These are phyloP conservation scores for Channa maculata DNA, from an alignment of 2,113 vertebrate species.

Conservation along the genomic window DNA sequence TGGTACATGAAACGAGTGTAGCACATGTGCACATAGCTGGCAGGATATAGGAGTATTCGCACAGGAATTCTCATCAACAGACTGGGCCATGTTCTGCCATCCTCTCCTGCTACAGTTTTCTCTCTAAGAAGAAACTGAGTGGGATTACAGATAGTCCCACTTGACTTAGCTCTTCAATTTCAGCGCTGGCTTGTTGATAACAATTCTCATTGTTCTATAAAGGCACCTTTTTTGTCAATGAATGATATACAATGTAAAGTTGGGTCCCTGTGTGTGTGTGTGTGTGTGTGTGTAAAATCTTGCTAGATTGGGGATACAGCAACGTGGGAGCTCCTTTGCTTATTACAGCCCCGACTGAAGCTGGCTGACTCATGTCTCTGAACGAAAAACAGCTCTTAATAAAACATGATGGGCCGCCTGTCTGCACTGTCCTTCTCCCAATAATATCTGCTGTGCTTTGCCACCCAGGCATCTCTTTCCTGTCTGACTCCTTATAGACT, in stretches of 20 bases:
- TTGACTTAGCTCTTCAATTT: slow-evolving; percentile 33
- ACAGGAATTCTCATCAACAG: slow-evolving; percentile 73
- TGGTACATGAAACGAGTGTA: slow-evolving; percentile 54
- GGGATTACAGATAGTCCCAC: slow-evolving; percentile 51
- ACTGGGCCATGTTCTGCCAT: slow-evolving; percentile 63
- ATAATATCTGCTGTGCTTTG: slow-evolving; percentile 51
- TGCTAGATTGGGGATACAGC: slow-evolving; percentile 22
- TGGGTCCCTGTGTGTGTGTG: slow-evolving; percentile 12
- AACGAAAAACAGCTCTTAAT: slow-evolving; percentile 68
- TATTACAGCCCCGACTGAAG: slow-evolving; percentile 39
- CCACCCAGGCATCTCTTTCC: slow-evolving; percentile 18
- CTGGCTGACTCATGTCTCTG: slow-evolving; percentile 63
- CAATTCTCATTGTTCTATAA: neutral
- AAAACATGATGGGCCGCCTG: slow-evolving; percentile 59
- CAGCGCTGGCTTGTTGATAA: slow-evolving; percentile 4
- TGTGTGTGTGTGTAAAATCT: slow-evolving; percentile 34
- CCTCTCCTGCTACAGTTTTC: slow-evolving; percentile 50
- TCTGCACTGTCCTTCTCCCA: slow-evolving; percentile 52
- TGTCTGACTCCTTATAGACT: slow-evolving; percentile 12
- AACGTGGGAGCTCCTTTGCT: slow-evolving; percentile 49
- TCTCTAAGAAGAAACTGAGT: slow-evolving; percentile 50
- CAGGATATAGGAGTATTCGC: slow-evolving; percentile 53
- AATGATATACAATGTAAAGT: too few species aligned
- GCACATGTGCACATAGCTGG: slow-evolving; percentile 64
- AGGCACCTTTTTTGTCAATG: neutral